Percentiles rank a stretch among this genome's conserved stretches.
These are phyloP conservation scores for Todiramphus saurophagus DNA, from an alignment of 2,113 vertebrate genomes.

Conservation along the genomic window DNA sequence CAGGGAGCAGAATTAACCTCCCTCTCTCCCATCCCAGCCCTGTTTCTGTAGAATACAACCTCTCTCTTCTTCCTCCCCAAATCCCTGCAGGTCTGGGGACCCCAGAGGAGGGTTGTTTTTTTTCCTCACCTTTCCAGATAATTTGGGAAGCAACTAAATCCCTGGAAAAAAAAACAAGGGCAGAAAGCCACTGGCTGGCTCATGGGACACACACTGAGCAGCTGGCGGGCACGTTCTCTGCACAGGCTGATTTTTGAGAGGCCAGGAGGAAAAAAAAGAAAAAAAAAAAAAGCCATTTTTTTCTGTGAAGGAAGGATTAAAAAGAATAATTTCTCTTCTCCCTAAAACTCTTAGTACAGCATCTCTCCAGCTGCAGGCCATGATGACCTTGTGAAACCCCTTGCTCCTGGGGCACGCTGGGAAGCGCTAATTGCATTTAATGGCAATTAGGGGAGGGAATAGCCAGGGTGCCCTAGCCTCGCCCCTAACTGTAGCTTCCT, in stretches of 20 bases:
- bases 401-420: not conserved
- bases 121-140: accelerated
- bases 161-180: not conserved
- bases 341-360: not conserved
- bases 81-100: not conserved
- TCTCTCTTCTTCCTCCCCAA: accelerated
- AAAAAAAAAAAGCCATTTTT: not conserved
- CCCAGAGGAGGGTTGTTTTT: too few relatives aligned
- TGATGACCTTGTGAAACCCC: not conserved
- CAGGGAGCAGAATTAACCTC: not conserved
- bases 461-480: not conserved
- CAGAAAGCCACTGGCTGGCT: not conserved
- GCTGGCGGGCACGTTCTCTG: not conserved
- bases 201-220: accelerated
- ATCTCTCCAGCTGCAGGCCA: not conserved
- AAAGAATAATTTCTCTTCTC: not conserved
- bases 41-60: not conserved
- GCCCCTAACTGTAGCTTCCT: accelerated
- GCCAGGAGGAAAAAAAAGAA: not conserved
- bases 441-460: not conserved
- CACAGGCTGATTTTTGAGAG: not conserved
- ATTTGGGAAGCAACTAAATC: not conserved
- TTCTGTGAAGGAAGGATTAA: not conserved
- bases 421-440: not conserved
- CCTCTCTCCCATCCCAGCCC: not conserved